Evolutionary conservation across 2,113 vertebrate species (phyloP), one percentile per base, ranked within the genome.

Genomic region (Xiphophorus hellerii): DNA sequence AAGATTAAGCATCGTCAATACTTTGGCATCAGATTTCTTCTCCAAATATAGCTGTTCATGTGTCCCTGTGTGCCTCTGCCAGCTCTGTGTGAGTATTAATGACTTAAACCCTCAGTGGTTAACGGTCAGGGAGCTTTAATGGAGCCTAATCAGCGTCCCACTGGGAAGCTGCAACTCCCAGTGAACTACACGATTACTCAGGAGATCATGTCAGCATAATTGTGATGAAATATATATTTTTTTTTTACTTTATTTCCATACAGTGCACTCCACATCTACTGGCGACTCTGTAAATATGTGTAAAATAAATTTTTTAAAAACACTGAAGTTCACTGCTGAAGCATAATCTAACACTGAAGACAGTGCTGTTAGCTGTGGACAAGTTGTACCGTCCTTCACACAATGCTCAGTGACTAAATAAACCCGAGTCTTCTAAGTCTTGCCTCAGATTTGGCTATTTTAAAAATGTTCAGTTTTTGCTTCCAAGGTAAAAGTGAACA

Each of bases 71-170:
- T 12, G 74, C 27, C 58, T 85, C 69, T 48, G 77, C 30, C 11
- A 30, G 27, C 54, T 62, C 39, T 20, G 25, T 48, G 7, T 31
- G 29, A 51, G 28, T 39, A 14, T 35, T 31, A 77, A 66, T 73
- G 17, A 42, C 44, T 29, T 69, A 12, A 87, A 28, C 14, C 77
- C 78, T 84, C 88, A 62, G 28, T 35, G 61, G 85, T 35, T 73
- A 78, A 62, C 70, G 68, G 73, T 81, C 35, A 74, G 77, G 78
- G 90, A 92, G 61, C 17, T 60, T 64, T 91, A 93, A 92, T 91
- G 76, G 76, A 79, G 54, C 66, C 68, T 92, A 92, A 92, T 91
- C 78, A 83, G 31, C 5, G 65, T 77, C 87, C 83, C 89, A 30
- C 74, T 42, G 76, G 91, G 74, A 87, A 82, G 77, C 28, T 39